A percentile compares a stretch with the other conserved stretches of the same genome.
Conservation (phyloP, 2,113 vertebrate species). For the Siniperca chuatsi region DNA sequence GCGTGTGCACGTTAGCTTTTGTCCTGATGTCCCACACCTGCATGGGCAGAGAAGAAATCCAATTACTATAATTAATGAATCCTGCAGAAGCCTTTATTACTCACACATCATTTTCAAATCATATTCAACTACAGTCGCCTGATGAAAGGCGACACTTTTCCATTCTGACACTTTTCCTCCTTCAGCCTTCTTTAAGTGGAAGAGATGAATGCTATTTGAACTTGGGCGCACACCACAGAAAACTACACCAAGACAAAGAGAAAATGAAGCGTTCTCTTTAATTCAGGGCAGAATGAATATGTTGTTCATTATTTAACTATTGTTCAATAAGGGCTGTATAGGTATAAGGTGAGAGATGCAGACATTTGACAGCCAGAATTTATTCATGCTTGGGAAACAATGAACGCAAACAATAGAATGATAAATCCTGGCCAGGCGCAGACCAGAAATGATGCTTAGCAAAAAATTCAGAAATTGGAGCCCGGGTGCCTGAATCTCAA, state of each 20-base stretch:
- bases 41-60: neutral
- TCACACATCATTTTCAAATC: neutral
- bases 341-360: neutral
- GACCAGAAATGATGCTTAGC: neutral
- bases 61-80: neutral
- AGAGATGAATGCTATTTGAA: neutral
- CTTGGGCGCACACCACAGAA: neutral
- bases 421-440: neutral
- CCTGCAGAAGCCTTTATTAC: neutral
- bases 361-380: neutral
- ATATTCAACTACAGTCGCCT: neutral
- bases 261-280: neutral
- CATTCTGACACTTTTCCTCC: neutral
- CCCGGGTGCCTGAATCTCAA: neutral
- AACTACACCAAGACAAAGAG: neutral
- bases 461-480: neutral
- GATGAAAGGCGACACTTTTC: neutral
- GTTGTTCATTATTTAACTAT: neutral
- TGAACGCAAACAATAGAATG: neutral
- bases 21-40: slow-evolving; percentile 98
- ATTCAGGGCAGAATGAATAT: too few relatives aligned
- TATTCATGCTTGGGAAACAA: neutral
- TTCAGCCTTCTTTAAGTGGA: neutral
- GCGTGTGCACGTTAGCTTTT: slow-evolving; percentile 96
- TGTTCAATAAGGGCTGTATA: neutral